Percentiles rank a stretch among this genome's conserved stretches.
phyloP scores from a whole-genome alignment of 2,888 invertebrate genomes.

The Ceraclea dissimilis region DNA sequence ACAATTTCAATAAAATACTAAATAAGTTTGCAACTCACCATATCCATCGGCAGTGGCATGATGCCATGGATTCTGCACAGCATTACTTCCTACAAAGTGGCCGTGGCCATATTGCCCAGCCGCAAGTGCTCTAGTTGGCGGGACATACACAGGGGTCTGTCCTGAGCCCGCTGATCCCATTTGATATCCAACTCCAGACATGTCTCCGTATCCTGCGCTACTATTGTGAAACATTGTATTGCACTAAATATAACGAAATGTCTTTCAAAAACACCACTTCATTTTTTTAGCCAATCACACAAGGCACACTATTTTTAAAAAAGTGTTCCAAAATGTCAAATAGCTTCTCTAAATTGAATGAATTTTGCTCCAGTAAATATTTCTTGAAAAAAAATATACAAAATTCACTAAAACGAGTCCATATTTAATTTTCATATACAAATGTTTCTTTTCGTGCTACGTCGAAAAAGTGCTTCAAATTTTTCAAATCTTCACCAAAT shows the following conservation, averaged over 20 bases:
- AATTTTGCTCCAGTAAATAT: too few species aligned
- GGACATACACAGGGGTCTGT: conserved; percentile 59
- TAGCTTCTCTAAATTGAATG: too few species aligned
- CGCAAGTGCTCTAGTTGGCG: conserved; percentile 52
- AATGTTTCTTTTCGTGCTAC: too few species aligned
- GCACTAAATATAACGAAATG: background rate
- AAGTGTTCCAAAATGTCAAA: too few species aligned
- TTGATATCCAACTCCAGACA: conserved; percentile 31
- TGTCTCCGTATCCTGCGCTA: conserved; percentile 28
- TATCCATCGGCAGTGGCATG: conserved; percentile 33
- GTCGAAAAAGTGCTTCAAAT: too few species aligned
- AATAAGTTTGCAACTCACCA: conserved; percentile 31
- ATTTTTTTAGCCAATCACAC: too few species aligned
- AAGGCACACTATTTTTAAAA: too few species aligned
- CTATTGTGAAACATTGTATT: conserved; percentile 25
- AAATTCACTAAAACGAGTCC: too few species aligned
- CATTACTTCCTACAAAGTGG: conserved; percentile 35
- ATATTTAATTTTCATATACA: too few species aligned
- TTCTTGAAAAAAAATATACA: too few species aligned
- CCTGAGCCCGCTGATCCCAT: conserved; percentile 28
- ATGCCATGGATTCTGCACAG: conserved; percentile 39
- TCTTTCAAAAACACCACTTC: background rate
- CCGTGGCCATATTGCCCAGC: conserved; percentile 47
- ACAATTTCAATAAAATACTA: too few species aligned
- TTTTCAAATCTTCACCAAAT: too few species aligned